Evolutionary conservation across 64 coral and sea anemone species (phyloP), one percentile per base, ranked within the genome.

Genomic region (Montipora capricornis): DNA sequence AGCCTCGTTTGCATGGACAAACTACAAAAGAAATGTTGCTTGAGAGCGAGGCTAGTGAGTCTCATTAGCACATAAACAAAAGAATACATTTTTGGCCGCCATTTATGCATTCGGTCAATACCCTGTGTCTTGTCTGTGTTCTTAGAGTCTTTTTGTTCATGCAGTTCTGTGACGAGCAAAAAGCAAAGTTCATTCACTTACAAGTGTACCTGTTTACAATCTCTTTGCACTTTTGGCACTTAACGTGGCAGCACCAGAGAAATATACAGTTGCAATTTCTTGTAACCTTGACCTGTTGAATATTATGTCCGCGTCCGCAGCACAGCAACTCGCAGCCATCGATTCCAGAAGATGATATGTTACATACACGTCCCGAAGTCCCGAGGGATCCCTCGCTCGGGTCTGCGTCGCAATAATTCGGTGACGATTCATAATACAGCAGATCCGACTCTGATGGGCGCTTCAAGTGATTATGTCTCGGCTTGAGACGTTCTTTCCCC

Each of bases 271-370:
- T 94, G 75, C 98, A 99, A 68, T 99, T 99, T 74, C 80, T 83
- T 8, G 92, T 94, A 37, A 94, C 80, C 75, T 94, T 92, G 4
- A 79, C 89, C 44, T 96, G 89, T 19, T 99, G 98, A 12, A 99
- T 93, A 76, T 99, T 99, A 76, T 99, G 95, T 0, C 98, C 98
- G 6, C 98, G 89, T 24, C 98, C 98, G n/a, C 98, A 99, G 52
- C 98, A 99, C 19, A 99, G 48, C 64, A 99, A 55, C 20, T 96
- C 92, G 61, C 98, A 99, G 6, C 98, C 95, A 44, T 99, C 95
- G 15, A 99, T 94, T 45, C 95, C 95, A 17, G 89, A 78, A 5
- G 98, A 99, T 5, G 98, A 92, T 50, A 94, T 87, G 77, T 99
- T 99, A 48, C 98, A 99, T 44, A 77, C 73, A 6, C 98, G 89